Percentiles rank a stretch among this genome's conserved stretches.
These are phyloP conservation scores for Beaufortia kweichowensis DNA, from an alignment of 2,113 vertebrate species.

Conservation along the genomic window DNA sequence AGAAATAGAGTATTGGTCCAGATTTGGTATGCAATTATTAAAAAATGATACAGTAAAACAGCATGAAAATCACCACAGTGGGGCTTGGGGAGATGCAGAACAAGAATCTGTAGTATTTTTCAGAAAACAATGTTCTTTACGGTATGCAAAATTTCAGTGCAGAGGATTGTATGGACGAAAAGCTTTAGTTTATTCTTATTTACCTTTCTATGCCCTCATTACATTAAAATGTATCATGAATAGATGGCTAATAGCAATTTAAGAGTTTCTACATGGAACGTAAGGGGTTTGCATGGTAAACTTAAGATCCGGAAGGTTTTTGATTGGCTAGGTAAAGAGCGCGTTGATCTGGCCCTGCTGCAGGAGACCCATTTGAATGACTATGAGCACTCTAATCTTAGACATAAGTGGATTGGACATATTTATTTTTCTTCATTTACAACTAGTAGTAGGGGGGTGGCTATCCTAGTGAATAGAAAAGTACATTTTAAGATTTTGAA, in stretches of 20 bases:
- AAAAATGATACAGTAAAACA: no score
- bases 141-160: no score
- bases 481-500: neutral
- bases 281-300: neutral
- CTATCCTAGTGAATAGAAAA: slow-evolving; percentile 2
- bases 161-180: no score
- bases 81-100: no score
- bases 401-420: slow-evolving; percentile 10
- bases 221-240: neutral
- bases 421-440: slow-evolving; percentile 14
- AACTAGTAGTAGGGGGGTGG: neutral
- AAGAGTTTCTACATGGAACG: neutral
- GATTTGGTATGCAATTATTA: no score
- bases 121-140: no score
- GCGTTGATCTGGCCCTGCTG: slow-evolving; percentile 10
- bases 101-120: no score
- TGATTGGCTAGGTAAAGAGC: neutral
- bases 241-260: neutral
- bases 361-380: slow-evolving; percentile 17
- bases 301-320: neutral
- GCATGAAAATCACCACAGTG: no score
- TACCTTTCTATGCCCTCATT: no score
- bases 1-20: no score
- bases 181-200: no score
- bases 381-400: neutral